Base-by-base conservation (phyloP, 2,888 invertebrate genomes). In the Cantharis flavilabris region DNA sequence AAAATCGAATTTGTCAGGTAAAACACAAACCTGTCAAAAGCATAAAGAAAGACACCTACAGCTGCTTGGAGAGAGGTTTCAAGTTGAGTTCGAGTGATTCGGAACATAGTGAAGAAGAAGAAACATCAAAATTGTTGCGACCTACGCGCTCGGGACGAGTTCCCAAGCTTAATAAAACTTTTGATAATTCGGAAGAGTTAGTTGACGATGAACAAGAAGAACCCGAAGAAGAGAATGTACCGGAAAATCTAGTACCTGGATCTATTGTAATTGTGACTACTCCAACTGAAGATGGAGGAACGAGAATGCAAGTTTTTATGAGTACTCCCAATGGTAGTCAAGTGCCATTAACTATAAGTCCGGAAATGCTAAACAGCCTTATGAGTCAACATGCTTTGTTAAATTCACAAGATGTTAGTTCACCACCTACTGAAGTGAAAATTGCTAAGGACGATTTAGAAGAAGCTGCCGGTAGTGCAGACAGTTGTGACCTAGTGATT, bases 281-380 rank as follows among this genome's bases (percentile, higher is more conserved):
- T 85, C 83, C 87, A 84, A 83, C 90, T 83, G 76, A 83, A 1
- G 28, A 89, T 83, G 83, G 89, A 74, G 83, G 91, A 86, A 87
- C 89, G 75, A 84, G 88, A n/a, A 86, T 89, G 64, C 89, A 90
- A 83, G 89, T 90, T 73, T 90, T 88, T 76, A 89, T 90, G 88
- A 89, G 90, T 9, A 89, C 89, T 30, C 86, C 89, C 1, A 82
- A 86, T 49, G 83, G 85, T 76, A 85, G 84, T 62, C 84, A 88
- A 69, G 86, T 86, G 3, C 87, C 88, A 0, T 76, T 89, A 13
- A 82, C 87, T 79, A 80, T 89, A 11, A 83, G 86, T 0, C 84
- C 86, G 1, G 86, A 88, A 73, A 79, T 88, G n/a, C 80, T 89
- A 9, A 20, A 69, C 9, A 73, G 62, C 70, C 62, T 78, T 3